Conservation (phyloP, 2,888 invertebrate genomes). For the Cheilosia vulpina region DNA sequence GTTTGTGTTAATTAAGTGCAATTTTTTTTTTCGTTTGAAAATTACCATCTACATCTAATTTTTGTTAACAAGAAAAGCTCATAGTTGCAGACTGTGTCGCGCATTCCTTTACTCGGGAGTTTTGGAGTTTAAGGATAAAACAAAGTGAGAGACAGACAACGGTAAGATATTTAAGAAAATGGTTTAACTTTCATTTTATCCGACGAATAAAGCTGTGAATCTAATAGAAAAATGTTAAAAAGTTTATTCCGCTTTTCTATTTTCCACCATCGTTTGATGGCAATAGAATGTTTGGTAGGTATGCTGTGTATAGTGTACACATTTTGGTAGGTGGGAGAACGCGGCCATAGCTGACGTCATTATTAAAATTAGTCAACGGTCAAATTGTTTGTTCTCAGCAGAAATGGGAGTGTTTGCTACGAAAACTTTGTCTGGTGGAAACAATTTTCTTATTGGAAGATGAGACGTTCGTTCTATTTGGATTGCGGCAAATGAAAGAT, state of each 20-base stretch:
- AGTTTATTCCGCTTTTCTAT: neutral
- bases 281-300: neutral
- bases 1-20: constrained; percentile 76
- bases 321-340: constrained; percentile 12
- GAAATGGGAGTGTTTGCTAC: constrained; percentile 51
- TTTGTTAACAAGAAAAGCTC: constrained; percentile 57
- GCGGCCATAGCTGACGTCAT: constrained; percentile 69
- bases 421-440: constrained; percentile 19
- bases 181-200: neutral
- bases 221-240: neutral
- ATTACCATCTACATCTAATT: constrained; percentile 55
- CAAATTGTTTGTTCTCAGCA: neutral
- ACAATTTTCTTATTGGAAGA: constrained; percentile 11
- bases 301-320: neutral
- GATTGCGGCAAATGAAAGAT: neutral
- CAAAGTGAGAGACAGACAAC: constrained; percentile 15
- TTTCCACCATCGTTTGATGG: neutral
- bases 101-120: constrained; percentile 59
- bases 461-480: neutral
- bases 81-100: constrained; percentile 61
- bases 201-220: constrained; percentile 27
- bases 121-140: constrained; percentile 55
- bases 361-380: constrained; percentile 68
- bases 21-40: constrained; percentile 63
- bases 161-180: constrained; percentile 26